Base-by-base conservation (phyloP, 1,140 invertebrate genomes). In the Nephila pilipes region DNA sequence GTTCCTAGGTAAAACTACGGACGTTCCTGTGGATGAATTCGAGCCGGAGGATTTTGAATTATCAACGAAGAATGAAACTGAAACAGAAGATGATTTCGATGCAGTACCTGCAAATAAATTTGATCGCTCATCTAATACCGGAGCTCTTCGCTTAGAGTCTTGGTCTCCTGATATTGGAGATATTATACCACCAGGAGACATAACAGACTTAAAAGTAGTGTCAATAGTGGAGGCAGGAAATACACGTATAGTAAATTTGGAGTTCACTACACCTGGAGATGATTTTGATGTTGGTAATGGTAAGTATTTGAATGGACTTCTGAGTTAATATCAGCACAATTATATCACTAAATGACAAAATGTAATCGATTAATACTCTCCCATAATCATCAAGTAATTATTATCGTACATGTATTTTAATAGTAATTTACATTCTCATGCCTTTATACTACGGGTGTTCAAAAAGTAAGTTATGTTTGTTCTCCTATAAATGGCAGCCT, bases 251-350 rank as follows among this genome's bases (percentile, higher is more conserved):
- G 93, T 92, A 10, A 92, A 69, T 12, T 16, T 94, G 8, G 20
- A 75, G 46, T 94, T 94, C 22, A 94, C 93, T 16, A 85, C 81
- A n/a, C 93, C 94, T 2, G 93, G 93, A 20, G 89, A 94, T 85
- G 94, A 94, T 85, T 10, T 94, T n/a, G 83, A 94, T 54, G 63
- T 54, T 16, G 94, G 93, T 5, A 29, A 92, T n/a, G 93, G 93
- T 94, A 94, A 81, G 69, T 90, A 38, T 20, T 22, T 22, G 1
- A 29, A 25, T 65, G 4, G 25, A 65, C 1, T n/a, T 14, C 18
- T 81, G 14, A 81, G 18, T 46, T 46, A 6, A 46, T 46, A 4
- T 46, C 46, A 10, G 6, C 46, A 46, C 0, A 46, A 46, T 10
- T 46, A 10, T 46, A 46, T 10, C 46, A 46, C 0, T 46, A 0